phyloP scores from a whole-genome alignment of 1,140 invertebrate genomes.

The Apolygus lucorum region DNA sequence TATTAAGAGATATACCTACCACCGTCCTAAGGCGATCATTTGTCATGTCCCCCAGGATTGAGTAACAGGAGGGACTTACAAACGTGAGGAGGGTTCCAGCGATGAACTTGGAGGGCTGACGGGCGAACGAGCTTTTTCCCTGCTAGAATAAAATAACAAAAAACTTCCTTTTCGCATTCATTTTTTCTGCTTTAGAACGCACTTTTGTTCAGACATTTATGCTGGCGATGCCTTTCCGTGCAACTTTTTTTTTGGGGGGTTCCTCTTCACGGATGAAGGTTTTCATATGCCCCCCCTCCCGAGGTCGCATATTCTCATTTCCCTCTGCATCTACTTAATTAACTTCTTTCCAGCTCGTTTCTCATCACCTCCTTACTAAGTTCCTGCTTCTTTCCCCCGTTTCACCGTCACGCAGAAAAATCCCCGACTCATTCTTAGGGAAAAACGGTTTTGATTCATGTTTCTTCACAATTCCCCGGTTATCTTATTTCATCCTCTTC shows the following conservation, averaged over 20 bases:
- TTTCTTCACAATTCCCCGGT: conserved; percentile 1
- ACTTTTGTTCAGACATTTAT: conserved; percentile 4
- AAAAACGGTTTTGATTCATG: background rate
- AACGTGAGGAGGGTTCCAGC: conserved; percentile 6
- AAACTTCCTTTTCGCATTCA: background rate
- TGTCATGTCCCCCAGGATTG: conserved; percentile 15
- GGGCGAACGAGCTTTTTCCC: conserved; percentile 1
- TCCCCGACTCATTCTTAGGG: background rate
- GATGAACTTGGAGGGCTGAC: background rate
- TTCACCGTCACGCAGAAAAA: background rate
- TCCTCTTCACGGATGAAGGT: background rate
- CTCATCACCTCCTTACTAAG: background rate
- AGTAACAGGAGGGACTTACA: background rate
- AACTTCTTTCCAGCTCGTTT: conserved; percentile 4
- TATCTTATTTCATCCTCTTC: background rate
- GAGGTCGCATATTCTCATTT: background rate
- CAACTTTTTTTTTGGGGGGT: too few relatives aligned
- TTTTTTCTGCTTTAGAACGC: too few relatives aligned
- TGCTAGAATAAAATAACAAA: background rate
- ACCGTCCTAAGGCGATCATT: conserved; percentile 21
- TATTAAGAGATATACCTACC: conserved; percentile 18
- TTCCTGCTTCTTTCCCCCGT: background rate
- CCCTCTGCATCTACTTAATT: conserved; percentile 4
- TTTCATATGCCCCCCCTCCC: too few relatives aligned
- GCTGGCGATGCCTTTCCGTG: background rate